These are phyloP conservation scores for Diorhabda carinulata DNA, from an alignment of 1,140 invertebrate species.

Conservation along the genomic window DNA sequence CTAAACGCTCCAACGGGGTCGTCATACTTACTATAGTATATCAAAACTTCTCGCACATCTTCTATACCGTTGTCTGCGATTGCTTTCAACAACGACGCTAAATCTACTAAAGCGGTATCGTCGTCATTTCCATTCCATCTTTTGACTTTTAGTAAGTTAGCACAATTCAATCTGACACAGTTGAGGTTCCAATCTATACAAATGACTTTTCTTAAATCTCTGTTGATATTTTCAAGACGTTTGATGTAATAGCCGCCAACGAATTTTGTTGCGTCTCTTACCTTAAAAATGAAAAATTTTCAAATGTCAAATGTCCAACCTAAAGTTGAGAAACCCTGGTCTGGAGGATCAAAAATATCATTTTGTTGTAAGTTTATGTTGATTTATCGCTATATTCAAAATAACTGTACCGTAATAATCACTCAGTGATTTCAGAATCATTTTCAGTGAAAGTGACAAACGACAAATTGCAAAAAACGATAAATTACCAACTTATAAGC, in stretches of 20 bases:
- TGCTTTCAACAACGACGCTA: slow-evolving; percentile 87
- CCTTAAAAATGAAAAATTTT: too few relatives aligned
- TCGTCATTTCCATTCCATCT: slow-evolving; percentile 93
- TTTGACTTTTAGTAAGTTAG: slow-evolving; percentile 83
- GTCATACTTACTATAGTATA: slow-evolving; percentile 90
- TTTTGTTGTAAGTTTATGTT: too few relatives aligned
- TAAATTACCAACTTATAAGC: slow-evolving; percentile 74
- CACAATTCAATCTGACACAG: slow-evolving; percentile 81
- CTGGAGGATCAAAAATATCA: too few relatives aligned
- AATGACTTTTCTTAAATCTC: slow-evolving; percentile 93
- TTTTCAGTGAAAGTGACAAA: too few relatives aligned
- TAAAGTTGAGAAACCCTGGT: too few relatives aligned
- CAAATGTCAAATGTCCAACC: too few relatives aligned
- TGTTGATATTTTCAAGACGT: slow-evolving; percentile 88
- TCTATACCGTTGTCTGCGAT: slow-evolving; percentile 81
- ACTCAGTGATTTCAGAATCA: too few relatives aligned
- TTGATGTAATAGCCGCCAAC: slow-evolving; percentile 93
- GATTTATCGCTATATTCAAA: too few relatives aligned
- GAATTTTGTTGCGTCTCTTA: slow-evolving; percentile 94
- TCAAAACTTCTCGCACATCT: slow-evolving; percentile 90
- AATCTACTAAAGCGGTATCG: slow-evolving; percentile 81
- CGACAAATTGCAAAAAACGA: too few relatives aligned
- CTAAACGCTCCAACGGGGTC: slow-evolving; percentile 89
- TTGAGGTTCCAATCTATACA: slow-evolving; percentile 92
- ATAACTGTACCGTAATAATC: too few relatives aligned